Evolutionary conservation across 2,888 invertebrate species (phyloP), one percentile per base, ranked within the genome.

Genomic region (Acleris cristana): DNA sequence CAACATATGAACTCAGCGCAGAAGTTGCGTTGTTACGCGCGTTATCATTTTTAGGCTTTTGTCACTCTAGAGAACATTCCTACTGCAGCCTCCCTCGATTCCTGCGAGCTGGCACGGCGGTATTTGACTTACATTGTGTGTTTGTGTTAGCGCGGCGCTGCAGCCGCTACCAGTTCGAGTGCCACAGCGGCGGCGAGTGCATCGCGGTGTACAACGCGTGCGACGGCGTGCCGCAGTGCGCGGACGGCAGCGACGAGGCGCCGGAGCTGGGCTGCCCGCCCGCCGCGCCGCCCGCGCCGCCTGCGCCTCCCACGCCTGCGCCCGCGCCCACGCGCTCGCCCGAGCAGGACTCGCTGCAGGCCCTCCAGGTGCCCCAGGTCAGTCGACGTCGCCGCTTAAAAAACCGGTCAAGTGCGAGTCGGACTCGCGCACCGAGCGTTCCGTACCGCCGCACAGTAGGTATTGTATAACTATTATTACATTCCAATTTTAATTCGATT

Each of bases 151-250:
- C 86, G 69, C 86, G 93, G 59, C 93, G 91, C 69, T 98, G 98
- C 90, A 96, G 96, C 76, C 94, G 96, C 70, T 97, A 96, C 89
- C 98, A 98, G 89, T 98, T 98, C 87, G 96, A 96, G 85, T 98
- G 98, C 81, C 95, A 96, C 73, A 95, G 94, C 69, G 96, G 96
- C 53, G 96, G 96, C 55, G 98, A 98, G 87, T 99, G 98, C 85
- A 97, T 99, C 78, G 98, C 98, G 7, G 94, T 98, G 76, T 99
- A 99, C 90, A 98, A 99, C 88, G 98, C 97, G 10, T 99, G 98
- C 81, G 98, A 98, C 87, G 98, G 98, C 61, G 97, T 99, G 76
- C 96, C 97, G 30, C 98, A 98, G 89, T 98, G 97, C 87, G 94
- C 96, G 2, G 98, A 98, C 91, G 97, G 96, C 73, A 98, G 97